A percentile compares a stretch with the other conserved stretches of the same genome.
phyloP scores from a whole-genome alignment of 1,140 invertebrate genomes.

The Catajapyx aquilonaris region DNA sequence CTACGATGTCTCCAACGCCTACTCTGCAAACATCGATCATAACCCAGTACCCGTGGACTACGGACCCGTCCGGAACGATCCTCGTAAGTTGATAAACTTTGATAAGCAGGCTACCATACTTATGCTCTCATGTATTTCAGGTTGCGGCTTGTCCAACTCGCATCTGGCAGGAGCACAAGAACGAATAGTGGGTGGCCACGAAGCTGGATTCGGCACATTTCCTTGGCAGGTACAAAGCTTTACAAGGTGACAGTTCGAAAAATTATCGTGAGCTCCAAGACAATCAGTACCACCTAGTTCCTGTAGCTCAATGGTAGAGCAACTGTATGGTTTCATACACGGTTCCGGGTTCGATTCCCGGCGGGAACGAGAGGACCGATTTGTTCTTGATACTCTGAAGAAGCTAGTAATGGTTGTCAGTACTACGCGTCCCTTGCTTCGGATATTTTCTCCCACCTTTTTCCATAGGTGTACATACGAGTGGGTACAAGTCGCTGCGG shows the following conservation, averaged over 20 bases:
- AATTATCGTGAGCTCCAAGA: too few species aligned
- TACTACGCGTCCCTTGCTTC: too few species aligned
- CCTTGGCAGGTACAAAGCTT: constrained; percentile 57
- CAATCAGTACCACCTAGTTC: too few species aligned
- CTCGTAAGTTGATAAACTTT: constrained; percentile 32
- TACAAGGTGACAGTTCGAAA: too few species aligned
- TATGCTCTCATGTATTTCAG: constrained; percentile 24
- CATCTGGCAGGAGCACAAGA: constrained; percentile 60
- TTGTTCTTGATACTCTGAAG: too few species aligned
- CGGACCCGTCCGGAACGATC: constrained; percentile 48
- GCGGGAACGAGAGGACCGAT: too few species aligned
- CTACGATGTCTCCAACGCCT: background rate
- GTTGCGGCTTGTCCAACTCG: constrained; percentile 59
- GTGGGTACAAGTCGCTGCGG: constrained; percentile 83
- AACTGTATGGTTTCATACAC: too few species aligned
- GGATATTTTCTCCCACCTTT: too few species aligned
- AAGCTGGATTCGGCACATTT: constrained; percentile 81
- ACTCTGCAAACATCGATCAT: background rate
- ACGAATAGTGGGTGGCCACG: constrained; percentile 77
- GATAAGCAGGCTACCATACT: constrained; percentile 1
- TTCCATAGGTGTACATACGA: constrained; percentile 63
- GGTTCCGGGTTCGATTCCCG: too few species aligned
- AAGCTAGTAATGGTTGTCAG: too few species aligned
- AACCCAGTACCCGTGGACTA: constrained; percentile 23
- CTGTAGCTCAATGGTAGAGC: too few species aligned